Conservation (phyloP, 2,888 invertebrate species). For the Pandemis heparana region DNA sequence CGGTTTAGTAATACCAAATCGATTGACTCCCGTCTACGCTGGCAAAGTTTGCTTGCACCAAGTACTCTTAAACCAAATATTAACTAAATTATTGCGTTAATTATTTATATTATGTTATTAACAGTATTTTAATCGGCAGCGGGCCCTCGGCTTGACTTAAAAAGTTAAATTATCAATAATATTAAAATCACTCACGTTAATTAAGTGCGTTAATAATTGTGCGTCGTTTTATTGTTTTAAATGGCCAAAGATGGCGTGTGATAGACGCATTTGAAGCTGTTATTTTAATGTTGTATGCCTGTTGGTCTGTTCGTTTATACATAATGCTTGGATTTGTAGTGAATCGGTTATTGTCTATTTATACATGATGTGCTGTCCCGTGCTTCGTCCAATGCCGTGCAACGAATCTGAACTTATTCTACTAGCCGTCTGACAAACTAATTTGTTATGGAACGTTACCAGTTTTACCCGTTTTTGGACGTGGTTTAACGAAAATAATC, state of each 20-base stretch:
- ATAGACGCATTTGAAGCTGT: slow-evolving; percentile 37
- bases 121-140: slow-evolving; percentile 40
- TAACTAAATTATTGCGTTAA: slow-evolving; percentile 37
- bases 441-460: too few relatives aligned
- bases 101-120: slow-evolving; percentile 30
- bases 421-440: neutral
- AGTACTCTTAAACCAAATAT: slow-evolving; percentile 39
- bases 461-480: too few relatives aligned
- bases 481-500: too few relatives aligned
- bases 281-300: slow-evolving; percentile 31
- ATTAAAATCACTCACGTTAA: slow-evolving; percentile 23
- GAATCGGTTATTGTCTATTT: neutral
- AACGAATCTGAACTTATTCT: neutral
- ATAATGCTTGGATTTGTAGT: slow-evolving; percentile 32
- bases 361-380: neutral
- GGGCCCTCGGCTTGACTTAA: slow-evolving; percentile 33
- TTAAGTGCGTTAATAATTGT: slow-evolving; percentile 24
- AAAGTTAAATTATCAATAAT: slow-evolving; percentile 6
- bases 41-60: slow-evolving; percentile 23
- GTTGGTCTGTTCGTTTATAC: slow-evolving; percentile 26
- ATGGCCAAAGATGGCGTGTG: slow-evolving; percentile 24
- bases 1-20: neutral
- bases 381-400: slow-evolving; percentile 2
- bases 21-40: slow-evolving; percentile 10
- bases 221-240: slow-evolving; percentile 14